Base-by-base conservation (phyloP, 2,797 vertebrate species). In the Acipenser ruthenus region DNA sequence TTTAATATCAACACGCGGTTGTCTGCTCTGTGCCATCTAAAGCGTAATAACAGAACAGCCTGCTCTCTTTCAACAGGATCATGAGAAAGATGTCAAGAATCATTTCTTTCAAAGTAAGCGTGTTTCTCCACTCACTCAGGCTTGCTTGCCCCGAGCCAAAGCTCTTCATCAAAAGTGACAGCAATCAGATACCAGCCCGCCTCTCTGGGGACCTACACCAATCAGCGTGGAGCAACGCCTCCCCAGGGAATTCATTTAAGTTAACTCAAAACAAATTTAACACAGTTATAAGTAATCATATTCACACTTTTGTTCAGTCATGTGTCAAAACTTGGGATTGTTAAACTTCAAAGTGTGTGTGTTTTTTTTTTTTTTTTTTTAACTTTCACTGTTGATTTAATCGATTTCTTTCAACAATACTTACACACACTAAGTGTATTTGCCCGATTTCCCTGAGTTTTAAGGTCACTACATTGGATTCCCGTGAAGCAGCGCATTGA, bases 151-250 rank as follows among this genome's bases (percentile, higher is more conserved):
- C 49, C n/a, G n/a, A 60, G 15, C 47, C 65, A 6, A 60, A 67
- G 18, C 65, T 60, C 58, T 60, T 67, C 48, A 61, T 60, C 49
- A 49, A 67, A 61, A 67, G 12, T 52, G 49, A 67, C 66, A 62
- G 66, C 47, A 67, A 49, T 66, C 37, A 66, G 49, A 50, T 47
- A 13, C 49, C 6, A 23, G 18, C 49, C 6, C 13, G 10, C 49
- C 51, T 52, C 66, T 12, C 59, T 58, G 6, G 55, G 55, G 55
- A 58, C 55, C 55, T n/a, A 1, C 12, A 58, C 55, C 55, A 58
- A 13, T 58, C 55, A 10, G 55, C 13, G 6, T 11, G 55, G 55
- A 58, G 4, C n/a, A 58, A 58, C 13, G 55, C 55, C 9, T 12
- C 6, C 55, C 12, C 6, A 7, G 13, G 12, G 12, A 13, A 52